Base-by-base conservation (phyloP, 2,797 vertebrate genomes). In the Mycteria americana region DNA sequence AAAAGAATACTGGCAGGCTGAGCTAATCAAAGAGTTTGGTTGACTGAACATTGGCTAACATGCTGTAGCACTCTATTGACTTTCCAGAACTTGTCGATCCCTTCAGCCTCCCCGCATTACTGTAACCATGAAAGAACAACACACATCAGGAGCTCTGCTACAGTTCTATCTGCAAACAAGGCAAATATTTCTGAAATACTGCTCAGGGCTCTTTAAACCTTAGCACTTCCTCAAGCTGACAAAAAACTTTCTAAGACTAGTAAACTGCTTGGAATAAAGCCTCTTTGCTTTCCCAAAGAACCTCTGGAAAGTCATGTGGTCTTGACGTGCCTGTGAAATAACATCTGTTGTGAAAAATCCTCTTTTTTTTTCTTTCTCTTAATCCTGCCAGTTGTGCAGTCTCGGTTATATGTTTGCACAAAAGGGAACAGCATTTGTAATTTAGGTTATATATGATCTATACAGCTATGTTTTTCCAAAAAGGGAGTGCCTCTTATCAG, bases 1-100 rank as follows among this genome's bases (percentile, higher is more conserved):
- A 82, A 93, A 96, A 94, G 35, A 74, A 82, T 57, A 86, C 67
- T 89, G 82, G 9, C 57, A 85, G 53, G 45, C 76, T 92, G 46
- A 85, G 46, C 70, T 95, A 92, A 91, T 97, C 24, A 17, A 78
- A 90, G 82, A 50, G 21, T 88, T 78, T 86, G 77, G 60, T 51
- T 92, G 75, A 69, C 70, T 85, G 89, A 95, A 41, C 85, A 84
- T 54, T 91, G 69, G 33, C 60, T 95, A 53, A 88, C 73, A 33
- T 4, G 7, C 45, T 69, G 19, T 33, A 41, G 79, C 48, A 62
- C 37, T 62, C n/a, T 88, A 46, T 57, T 75, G 95, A 94, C 51
- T 78, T 88, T 93, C 69, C 88, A 89, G 68, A 92, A 88, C 25
- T 35, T 62, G 39, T 73, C 43, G 0, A 68, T 89, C 50, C 51